These are phyloP conservation scores for Pemphredon lugubris DNA, from an alignment of 2,888 invertebrate species.

Conservation along the genomic window DNA sequence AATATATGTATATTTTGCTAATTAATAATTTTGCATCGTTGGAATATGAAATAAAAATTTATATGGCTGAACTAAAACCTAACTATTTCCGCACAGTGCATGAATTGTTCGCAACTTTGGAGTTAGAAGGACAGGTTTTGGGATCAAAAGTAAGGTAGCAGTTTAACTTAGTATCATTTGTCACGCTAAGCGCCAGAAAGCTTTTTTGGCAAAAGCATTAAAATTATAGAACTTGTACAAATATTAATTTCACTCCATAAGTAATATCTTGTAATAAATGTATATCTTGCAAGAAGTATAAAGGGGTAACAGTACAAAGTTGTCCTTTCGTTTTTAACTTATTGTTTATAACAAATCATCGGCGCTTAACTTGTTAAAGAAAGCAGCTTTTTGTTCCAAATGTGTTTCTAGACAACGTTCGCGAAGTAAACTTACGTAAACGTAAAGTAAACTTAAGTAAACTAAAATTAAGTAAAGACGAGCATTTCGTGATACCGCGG, in stretches of 20 bases:
- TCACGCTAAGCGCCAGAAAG: constrained; percentile 64
- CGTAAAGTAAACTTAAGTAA: too few relatives aligned
- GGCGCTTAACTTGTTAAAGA: constrained; percentile 46
- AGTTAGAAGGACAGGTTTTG: constrained; percentile 63
- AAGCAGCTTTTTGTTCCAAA: neutral
- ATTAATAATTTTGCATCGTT: constrained; percentile 14
- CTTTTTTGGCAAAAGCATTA: neutral
- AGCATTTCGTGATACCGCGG: too few relatives aligned
- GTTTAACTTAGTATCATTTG: constrained; percentile 51
- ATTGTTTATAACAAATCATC: neutral
- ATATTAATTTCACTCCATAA: too few relatives aligned
- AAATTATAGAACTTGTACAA: constrained; percentile 32
- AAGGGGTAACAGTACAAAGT: constrained; percentile 13
- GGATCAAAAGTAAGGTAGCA: constrained; percentile 66
- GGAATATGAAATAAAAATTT: constrained; percentile 59
- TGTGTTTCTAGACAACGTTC: neutral
- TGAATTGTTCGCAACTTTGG: constrained; percentile 73
- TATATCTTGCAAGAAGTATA: neutral
- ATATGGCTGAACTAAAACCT: constrained; percentile 41
- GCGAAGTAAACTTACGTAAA: neutral
- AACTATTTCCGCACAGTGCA: constrained; percentile 72
- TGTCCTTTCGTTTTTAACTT: constrained; percentile 2
- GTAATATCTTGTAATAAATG: neutral
- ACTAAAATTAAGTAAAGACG: too few relatives aligned
- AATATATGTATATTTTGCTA: neutral